Evolutionary conservation across 2,888 invertebrate species (phyloP).

Genomic region (Bellardia pandia): DNA sequence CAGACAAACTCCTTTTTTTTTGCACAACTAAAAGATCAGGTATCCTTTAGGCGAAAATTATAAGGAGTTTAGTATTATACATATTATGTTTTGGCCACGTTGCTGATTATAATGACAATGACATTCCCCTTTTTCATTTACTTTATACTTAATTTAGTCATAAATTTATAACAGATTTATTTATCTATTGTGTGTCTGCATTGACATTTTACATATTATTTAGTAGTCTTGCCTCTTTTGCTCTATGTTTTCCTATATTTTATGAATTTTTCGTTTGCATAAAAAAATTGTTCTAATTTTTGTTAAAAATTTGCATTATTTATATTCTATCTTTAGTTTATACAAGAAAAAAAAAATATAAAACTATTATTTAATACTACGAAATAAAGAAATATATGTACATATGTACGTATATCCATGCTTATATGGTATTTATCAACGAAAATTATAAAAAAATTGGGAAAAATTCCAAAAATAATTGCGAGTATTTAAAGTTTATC

Average conservation of each 20-base stretch:
- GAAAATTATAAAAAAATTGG: constrained; percentile 30
- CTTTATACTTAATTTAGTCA: constrained; percentile 58
- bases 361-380: constrained; percentile 50
- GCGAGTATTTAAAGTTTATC: constrained; percentile 25
- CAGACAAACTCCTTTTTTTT: constrained; percentile 19
- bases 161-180: constrained; percentile 27
- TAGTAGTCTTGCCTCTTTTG: constrained; percentile 2
- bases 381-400: constrained; percentile 1
- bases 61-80: constrained; percentile 33
- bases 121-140: constrained; percentile 35
- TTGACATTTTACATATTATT: constrained; percentile 21
- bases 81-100: background rate
- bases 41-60: constrained; percentile 32
- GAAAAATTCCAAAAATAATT: constrained; percentile 12
- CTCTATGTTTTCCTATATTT: background rate
- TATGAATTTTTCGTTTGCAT: background rate
- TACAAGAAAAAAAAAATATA: constrained; percentile 39
- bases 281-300: constrained; percentile 9
- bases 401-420: background rate
- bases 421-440: constrained; percentile 57
- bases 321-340: constrained; percentile 58
- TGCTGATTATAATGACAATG: constrained; percentile 46
- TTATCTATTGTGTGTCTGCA: background rate
- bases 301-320: constrained; percentile 47
- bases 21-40: constrained; percentile 24